Conservation (phyloP, 2,113 vertebrate genomes). For the Onychostruthus taczanowskii region DNA sequence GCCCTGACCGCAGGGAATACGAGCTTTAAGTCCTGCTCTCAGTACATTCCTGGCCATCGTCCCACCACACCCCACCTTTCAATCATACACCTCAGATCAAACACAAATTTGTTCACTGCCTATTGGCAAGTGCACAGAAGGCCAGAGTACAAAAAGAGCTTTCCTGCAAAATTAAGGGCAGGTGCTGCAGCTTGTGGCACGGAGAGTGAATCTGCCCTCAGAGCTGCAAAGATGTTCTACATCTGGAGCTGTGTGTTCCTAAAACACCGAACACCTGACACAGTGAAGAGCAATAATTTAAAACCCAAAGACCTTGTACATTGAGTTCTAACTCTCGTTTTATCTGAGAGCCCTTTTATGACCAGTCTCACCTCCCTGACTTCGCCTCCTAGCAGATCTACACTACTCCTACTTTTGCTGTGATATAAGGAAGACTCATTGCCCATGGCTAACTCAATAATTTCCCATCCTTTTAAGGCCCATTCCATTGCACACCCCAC, state of each 20-base stretch:
- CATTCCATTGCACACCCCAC: neutral
- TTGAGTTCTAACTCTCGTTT: neutral
- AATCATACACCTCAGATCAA: neutral
- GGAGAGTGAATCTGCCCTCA: neutral
- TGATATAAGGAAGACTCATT: neutral
- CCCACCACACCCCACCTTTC: neutral
- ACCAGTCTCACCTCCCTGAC: neutral
- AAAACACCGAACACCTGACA: neutral
- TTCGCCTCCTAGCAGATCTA: neutral
- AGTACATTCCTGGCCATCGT: neutral
- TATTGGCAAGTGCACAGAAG: neutral
- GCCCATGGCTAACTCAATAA: neutral
- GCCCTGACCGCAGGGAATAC: neutral
- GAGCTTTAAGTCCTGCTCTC: neutral
- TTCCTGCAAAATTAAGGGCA: neutral
- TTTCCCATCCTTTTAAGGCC: neutral
- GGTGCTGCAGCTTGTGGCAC: neutral
- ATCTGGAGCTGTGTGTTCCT: neutral
- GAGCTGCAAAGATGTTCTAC: neutral
- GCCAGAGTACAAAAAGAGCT: neutral
- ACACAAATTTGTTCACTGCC: neutral
- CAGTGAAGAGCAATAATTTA: neutral
- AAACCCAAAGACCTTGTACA: neutral
- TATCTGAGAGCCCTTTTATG: neutral
- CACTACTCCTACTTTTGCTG: neutral